A percentile compares a stretch with the other conserved stretches of the same genome.
Evolutionary conservation across 2,113 vertebrate genomes (phyloP).

Genomic region (Oxyruncus cristatus): DNA sequence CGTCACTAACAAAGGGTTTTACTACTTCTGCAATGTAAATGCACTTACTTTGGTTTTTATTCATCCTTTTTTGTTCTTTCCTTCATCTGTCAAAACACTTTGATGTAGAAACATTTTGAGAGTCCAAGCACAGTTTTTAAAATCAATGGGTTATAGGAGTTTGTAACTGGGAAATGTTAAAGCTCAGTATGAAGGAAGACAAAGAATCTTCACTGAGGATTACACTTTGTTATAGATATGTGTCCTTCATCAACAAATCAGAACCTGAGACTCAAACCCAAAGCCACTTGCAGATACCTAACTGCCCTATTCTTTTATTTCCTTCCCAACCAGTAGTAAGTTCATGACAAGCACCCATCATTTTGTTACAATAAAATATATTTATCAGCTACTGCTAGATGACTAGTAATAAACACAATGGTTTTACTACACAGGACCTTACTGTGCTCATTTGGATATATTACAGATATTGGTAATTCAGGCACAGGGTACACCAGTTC

Average conservation of each 20-base stretch:
- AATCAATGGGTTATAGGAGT: neutral
- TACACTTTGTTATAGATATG: rapidly evolving
- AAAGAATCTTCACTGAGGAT: neutral
- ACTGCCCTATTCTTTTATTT: neutral
- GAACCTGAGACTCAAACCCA: neutral
- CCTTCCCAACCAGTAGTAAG: neutral
- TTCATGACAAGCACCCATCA: neutral
- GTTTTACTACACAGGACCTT: neutral
- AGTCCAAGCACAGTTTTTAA: neutral
- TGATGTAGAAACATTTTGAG: neutral
- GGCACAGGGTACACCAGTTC: neutral
- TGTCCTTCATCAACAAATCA: neutral
- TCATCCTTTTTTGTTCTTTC: neutral
- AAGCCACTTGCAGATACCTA: neutral
- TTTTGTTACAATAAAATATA: neutral
- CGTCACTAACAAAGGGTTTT: neutral
- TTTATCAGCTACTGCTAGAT: neutral
- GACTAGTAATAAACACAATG: neutral
- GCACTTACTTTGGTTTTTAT: neutral
- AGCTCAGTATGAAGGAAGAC: neutral
- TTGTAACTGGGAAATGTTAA: neutral
- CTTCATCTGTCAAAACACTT: neutral
- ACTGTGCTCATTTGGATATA: neutral
- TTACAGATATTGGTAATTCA: neutral
- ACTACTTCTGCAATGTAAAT: neutral